Base-by-base conservation (phyloP, 2,797 vertebrate genomes). In the Melanotaenia nigrans region DNA sequence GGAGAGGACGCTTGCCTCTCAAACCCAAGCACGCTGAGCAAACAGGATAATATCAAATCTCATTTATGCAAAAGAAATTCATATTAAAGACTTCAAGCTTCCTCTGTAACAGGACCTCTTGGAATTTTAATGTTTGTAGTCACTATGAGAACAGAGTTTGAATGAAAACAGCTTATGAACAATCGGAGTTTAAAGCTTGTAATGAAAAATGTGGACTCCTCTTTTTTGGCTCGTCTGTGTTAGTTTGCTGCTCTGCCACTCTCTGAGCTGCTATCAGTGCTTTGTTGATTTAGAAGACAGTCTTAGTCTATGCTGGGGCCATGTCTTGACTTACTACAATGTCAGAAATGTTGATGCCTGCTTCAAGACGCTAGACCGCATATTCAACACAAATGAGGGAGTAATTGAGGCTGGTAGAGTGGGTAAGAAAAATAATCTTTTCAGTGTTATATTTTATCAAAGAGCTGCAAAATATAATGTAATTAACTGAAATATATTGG, bases 401-500 rank as follows among this genome's bases (percentile, higher is more conserved):
- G 89, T 94, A 4, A 85, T 83, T 0, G 24, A 90, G 3, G 93
- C 93, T 51, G 93, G 83, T 9, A 88, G 78, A 93, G 94, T 93
- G 2, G 94, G 94, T 95, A 75, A 24, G 91, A 2, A 45, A 61
- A 33, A 3, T 5, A 13, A 22, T 54, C 47, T 36, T 55, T 36
- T 61, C 24, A 11, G 11, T 20, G 11, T 16, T 58, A 16, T 3
- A 9, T n/a, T 60, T 32, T 1, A 28, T 14, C 24, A 33, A 40
- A 5, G 11, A 28, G 53, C n/a, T 30, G 22, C 14, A 18, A 54
- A 10, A 42, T 49, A 11, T 16, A 25, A 36, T 25, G 4, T 16
- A 7, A 36, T 28, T 22, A 24, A 28, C 4, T 33, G 0, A 63
- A n/a, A n/a, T 30, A 30, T 40, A 33, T 3, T 40, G 24, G 22